Evolutionary conservation across 2,797 vertebrate species (phyloP).

Genomic region (Triplophysa yarkandensis): DNA sequence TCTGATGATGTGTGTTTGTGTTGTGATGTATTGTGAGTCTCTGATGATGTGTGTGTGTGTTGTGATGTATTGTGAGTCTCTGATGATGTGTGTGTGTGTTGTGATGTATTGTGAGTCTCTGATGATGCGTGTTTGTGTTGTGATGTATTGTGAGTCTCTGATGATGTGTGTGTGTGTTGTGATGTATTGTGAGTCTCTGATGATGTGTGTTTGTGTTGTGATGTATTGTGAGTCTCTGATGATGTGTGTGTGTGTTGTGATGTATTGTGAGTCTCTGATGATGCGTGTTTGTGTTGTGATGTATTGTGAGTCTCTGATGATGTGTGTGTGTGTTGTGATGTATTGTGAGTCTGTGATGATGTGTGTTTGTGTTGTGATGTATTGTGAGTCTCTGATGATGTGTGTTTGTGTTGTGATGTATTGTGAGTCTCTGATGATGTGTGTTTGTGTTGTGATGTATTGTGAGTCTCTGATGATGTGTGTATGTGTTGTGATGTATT

Average conservation of each 20-base stretch:
- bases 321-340: slow-evolving; percentile 58
- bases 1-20: slow-evolving; percentile 39
- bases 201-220: slow-evolving; percentile 56
- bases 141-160: slow-evolving; percentile 38
- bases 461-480: background rate
- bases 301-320: background rate
- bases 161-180: slow-evolving; percentile 52
- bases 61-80: slow-evolving; percentile 41
- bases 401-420: slow-evolving; percentile 60
- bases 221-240: background rate
- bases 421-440: background rate
- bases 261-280: background rate
- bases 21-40: slow-evolving; percentile 51
- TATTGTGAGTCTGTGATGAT: background rate
- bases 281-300: slow-evolving; percentile 58
- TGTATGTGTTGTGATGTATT: slow-evolving; percentile 62
- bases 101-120: slow-evolving; percentile 40
- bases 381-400: background rate
- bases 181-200: slow-evolving; percentile 12
- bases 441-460: slow-evolving; percentile 61
- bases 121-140: slow-evolving; percentile 48
- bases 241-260: slow-evolving; percentile 57
- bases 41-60: slow-evolving; percentile 48
- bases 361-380: slow-evolving; percentile 59
- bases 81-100: slow-evolving; percentile 48